Evolutionary conservation across 2,113 vertebrate species (phyloP), one percentile per base, ranked within the genome.

Genomic region (Thomomys bottae): DNA sequence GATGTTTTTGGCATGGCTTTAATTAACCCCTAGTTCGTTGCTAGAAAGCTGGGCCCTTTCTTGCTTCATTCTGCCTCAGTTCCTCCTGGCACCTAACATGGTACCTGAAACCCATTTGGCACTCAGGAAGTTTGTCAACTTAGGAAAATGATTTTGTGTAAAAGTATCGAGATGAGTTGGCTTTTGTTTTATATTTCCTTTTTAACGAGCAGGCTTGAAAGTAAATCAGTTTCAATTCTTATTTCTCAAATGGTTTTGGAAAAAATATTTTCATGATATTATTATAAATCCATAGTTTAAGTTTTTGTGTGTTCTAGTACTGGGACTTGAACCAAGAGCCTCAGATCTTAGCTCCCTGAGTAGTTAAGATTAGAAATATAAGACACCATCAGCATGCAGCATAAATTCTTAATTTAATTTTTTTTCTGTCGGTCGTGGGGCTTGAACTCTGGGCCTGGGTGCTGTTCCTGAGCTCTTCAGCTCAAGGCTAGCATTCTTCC

Each of bases 131-230:
- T 71, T 68, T 77, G 57, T 81, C 61, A 91, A 23, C 7, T 89
- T 49, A 72, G 61, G 71, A 75, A 64, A 83, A 21, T 89, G 32
- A 67, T 75, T 84, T 36, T 61, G 4, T 40, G 21, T 45, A 42
- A 75, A 88, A 90, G 86, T 40, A 45, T 70, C 20, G 26, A n/a
- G 32, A 64, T 57, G 26, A 57, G 11, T n/a, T 85, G 73, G 6
- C 64, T 86, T 94, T 57, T 21, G 38, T 80, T 92, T 92, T 82
- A 83, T 49, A 73, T 40, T 66, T 59, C 57, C 63, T 87, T 87
- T 87, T 66, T 57, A 76, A 84, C 66, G n/a, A 78, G 32, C 75
- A 15, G 38, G 63, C 87, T 89, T 90, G 84, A 88, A 78, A 83
- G 73, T 17, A 68, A 21, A 34, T 70, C 10, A 83, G 20, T 40